Percentiles rank a stretch among this genome's conserved stretches.
These are phyloP conservation scores for Heterodera filipjevi DNA, from an alignment of 2,888 invertebrate species.

Conservation along the genomic window DNA sequence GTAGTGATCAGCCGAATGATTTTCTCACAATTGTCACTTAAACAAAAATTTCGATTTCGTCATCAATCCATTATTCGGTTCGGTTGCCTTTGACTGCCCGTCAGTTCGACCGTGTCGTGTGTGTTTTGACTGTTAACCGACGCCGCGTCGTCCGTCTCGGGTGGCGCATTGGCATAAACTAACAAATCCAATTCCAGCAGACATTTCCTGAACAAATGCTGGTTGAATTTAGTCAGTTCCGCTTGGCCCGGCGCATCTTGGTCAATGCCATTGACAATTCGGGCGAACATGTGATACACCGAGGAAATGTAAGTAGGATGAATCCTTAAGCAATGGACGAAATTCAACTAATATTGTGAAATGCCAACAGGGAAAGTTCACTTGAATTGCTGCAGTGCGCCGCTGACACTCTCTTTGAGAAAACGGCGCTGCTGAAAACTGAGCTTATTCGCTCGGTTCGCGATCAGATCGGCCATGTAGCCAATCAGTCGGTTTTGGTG, in stretches of 20 bases:
- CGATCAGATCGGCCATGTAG: conserved; percentile 48
- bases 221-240: conserved; percentile 26
- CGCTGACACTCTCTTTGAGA: conserved; percentile 34
- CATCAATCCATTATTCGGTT: background rate
- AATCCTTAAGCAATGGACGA: conserved; percentile 35
- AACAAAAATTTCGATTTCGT: background rate
- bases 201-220: conserved; percentile 20
- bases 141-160: background rate
- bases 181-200: conserved; percentile 21
- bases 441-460: conserved; percentile 38
- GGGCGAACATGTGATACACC: conserved; percentile 47
- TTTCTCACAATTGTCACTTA: conserved; percentile 30
- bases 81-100: background rate
- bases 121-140: background rate
- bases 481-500: conserved; percentile 32
- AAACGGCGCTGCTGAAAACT: conserved; percentile 29
- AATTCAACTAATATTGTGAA: conserved; percentile 2
- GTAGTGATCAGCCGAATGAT: conserved; percentile 38
- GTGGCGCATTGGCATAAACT: conserved; percentile 19
- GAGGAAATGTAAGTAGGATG: conserved; percentile 45
- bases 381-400: conserved; percentile 29
- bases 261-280: conserved; percentile 44
- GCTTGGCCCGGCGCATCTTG: conserved; percentile 7
- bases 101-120: background rate
- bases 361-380: conserved; percentile 10